Percentiles rank a stretch among this genome's conserved stretches.
Evolutionary conservation across 2,797 vertebrate genomes (phyloP).

Genomic region (Eulemur mongoz): DNA sequence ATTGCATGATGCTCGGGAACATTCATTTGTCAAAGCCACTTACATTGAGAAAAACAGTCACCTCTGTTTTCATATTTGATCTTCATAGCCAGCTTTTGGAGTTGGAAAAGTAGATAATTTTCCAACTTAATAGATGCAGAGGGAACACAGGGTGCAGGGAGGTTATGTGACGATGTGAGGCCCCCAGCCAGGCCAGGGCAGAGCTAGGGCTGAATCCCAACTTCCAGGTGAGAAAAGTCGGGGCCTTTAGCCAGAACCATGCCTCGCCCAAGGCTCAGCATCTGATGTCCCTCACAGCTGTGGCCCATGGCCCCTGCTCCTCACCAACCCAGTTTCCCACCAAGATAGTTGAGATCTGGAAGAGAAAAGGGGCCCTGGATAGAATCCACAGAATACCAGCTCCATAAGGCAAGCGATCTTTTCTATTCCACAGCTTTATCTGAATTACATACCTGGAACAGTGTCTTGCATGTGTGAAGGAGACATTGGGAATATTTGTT

Average conservation of each 20-base stretch:
- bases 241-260: rapidly evolving
- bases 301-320: rapidly evolving
- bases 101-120: background rate
- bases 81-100: background rate
- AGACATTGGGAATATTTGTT: background rate
- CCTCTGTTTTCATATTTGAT: background rate
- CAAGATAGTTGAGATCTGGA: background rate
- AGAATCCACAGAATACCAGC: background rate
- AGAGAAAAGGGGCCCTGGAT: background rate
- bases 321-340: background rate
- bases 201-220: background rate
- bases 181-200: rapidly evolving
- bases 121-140: background rate
- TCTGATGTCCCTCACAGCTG: rapidly evolving
- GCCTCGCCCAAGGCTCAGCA: rapidly evolving
- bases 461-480: background rate
- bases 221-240: background rate
- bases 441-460: background rate
- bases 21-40: background rate
- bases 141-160: rapidly evolving
- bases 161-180: background rate
- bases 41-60: background rate
- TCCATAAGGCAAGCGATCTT: rapidly evolving
- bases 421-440: background rate
- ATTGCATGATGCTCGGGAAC: background rate